These are phyloP conservation scores for Chaetodon trifasciatus DNA, from an alignment of 2,797 vertebrate species.

Conservation along the genomic window DNA sequence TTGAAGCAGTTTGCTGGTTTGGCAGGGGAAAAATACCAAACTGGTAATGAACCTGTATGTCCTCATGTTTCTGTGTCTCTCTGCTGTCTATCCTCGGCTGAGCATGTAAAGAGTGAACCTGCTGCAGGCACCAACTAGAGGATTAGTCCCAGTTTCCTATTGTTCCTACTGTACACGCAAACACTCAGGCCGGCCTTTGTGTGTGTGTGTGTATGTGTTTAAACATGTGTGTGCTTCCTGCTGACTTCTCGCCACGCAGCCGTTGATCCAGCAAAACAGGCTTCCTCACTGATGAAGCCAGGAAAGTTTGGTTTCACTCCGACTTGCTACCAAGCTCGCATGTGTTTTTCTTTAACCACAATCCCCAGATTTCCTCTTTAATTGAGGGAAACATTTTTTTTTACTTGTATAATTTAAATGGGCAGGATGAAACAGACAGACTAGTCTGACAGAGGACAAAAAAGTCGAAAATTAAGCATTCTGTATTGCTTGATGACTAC, in stretches of 20 bases:
- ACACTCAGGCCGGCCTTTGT: background rate
- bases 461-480: slow-evolving; percentile 23
- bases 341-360: slow-evolving; percentile 21
- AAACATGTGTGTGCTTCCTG: background rate
- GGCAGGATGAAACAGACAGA: background rate
- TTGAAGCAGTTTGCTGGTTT: slow-evolving; percentile 10
- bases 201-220: slow-evolving; percentile 25
- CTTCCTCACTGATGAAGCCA: slow-evolving; percentile 23
- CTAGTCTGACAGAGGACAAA: background rate
- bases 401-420: background rate
- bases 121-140: slow-evolving; percentile 18
- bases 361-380: slow-evolving; percentile 34
- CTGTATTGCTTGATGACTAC: slow-evolving; percentile 28
- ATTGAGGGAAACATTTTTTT: slow-evolving; percentile 10
- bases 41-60: slow-evolving; percentile 19
- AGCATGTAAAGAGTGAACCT: background rate
- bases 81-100: background rate
- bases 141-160: slow-evolving; percentile 28
- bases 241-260: background rate
- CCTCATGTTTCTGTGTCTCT: background rate
- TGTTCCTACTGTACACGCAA: slow-evolving; percentile 17
- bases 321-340: slow-evolving; percentile 7
- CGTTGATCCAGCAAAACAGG: slow-evolving; percentile 14
- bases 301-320: slow-evolving; percentile 33
- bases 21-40: background rate